Evolutionary conservation across 2,888 invertebrate genomes (phyloP).

Genomic region (Orthonychiurus folsomi): DNA sequence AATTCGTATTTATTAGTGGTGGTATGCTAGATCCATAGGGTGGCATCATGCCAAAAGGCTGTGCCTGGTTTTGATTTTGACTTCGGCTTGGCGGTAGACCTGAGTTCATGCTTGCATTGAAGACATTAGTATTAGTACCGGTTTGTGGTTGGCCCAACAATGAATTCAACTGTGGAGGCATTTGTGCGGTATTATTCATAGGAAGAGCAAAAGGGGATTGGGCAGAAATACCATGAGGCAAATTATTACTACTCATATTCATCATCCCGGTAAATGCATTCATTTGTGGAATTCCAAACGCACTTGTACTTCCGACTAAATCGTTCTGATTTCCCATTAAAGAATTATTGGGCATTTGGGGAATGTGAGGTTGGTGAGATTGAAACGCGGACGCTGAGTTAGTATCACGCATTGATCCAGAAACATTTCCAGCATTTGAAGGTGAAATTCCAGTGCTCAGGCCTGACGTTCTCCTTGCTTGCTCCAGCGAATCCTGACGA

Average conservation of each 20-base stretch:
- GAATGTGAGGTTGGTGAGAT: background rate
- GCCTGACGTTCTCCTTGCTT: background rate
- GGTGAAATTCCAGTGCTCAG: background rate
- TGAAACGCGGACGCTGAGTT: background rate
- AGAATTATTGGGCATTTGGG: background rate
- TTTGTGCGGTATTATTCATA: background rate
- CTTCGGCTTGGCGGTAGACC: background rate
- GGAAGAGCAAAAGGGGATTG: background rate
- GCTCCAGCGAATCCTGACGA: slow-evolving; percentile 58
- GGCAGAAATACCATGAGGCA: background rate
- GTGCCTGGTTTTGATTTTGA: slow-evolving; percentile 1
- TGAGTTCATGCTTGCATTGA: no score
- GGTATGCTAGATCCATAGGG: background rate
- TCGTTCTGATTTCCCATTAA: no score
- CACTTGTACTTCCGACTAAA: background rate
- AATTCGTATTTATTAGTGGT: no score
- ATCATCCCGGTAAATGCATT: background rate
- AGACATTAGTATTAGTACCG: no score
- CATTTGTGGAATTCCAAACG: background rate
- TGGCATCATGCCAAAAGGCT: background rate
- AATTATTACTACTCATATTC: background rate
- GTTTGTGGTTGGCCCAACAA: slow-evolving; percentile 2
- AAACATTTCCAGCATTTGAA: background rate
- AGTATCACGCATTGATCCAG: background rate
- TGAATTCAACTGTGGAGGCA: slow-evolving; percentile 1